Percentiles rank a stretch among this genome's conserved stretches.
These are phyloP conservation scores for Poicephalus meyeri DNA, from an alignment of 2,113 vertebrate species.

Conservation along the genomic window DNA sequence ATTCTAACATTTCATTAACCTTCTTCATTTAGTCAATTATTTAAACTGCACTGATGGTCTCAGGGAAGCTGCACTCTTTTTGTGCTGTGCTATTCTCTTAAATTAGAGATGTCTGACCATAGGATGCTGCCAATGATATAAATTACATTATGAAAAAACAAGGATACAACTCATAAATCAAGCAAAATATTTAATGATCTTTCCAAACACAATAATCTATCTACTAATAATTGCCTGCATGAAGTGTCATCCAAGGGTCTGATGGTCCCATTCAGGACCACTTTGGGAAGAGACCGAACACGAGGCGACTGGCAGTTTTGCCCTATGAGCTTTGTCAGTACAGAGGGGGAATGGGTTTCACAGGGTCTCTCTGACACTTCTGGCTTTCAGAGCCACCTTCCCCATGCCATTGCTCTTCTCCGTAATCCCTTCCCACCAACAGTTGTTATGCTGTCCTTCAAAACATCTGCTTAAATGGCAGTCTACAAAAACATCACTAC, in stretches of 20 bases:
- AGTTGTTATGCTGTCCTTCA: not conserved
- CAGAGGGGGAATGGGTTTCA: not conserved
- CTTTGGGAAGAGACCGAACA: not conserved
- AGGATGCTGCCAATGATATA: constrained; percentile 30
- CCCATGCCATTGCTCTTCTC: not conserved
- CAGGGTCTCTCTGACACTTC: not conserved
- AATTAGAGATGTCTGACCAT: not conserved
- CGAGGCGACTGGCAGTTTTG: not conserved
- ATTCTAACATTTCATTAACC: not conserved
- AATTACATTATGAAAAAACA: constrained; percentile 56
- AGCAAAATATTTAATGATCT: constrained; percentile 52
- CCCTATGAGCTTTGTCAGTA: not conserved
- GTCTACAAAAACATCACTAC: not conserved
- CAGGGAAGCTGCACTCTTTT: not conserved
- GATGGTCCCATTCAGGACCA: not conserved
- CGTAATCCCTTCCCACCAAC: not conserved
- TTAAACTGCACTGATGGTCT: not conserved
- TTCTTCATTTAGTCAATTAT: not conserved
- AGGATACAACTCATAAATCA: constrained; percentile 55
- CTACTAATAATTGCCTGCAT: constrained; percentile 50
- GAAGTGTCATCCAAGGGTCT: constrained; percentile 19
- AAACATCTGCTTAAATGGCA: not conserved
- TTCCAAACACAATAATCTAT: constrained; percentile 52
- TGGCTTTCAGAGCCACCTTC: not conserved
- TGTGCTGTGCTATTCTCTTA: not conserved